Evolutionary conservation across 2,888 invertebrate species (phyloP).

Genomic region (Selenia dentaria): DNA sequence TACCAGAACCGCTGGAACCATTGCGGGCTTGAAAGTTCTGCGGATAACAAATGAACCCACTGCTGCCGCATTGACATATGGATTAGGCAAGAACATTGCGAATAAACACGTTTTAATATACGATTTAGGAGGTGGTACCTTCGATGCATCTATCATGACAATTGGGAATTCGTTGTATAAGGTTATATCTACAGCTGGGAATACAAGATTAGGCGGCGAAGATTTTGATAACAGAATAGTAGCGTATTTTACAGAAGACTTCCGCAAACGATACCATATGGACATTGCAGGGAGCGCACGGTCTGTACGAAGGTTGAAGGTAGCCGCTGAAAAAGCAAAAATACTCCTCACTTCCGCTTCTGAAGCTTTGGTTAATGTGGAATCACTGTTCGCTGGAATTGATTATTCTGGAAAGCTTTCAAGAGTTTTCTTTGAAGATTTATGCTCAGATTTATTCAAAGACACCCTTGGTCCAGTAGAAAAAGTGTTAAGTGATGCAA

Average conservation of each 20-base stretch:
- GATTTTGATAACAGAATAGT: constrained; percentile 70
- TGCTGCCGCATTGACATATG: constrained; percentile 66
- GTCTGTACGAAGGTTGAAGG: constrained; percentile 52
- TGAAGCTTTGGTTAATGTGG: constrained; percentile 53
- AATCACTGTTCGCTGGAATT: constrained; percentile 51
- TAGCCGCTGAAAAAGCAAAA: constrained; percentile 61
- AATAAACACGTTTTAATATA: constrained; percentile 58
- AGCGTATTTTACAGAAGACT: constrained; percentile 62
- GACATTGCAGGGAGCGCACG: constrained; percentile 46
- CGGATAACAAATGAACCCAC: constrained; percentile 66
- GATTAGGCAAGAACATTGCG: constrained; percentile 47
- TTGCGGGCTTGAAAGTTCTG: constrained; percentile 63
- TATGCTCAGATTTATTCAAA: constrained; percentile 66
- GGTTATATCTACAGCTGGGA: constrained; percentile 62
- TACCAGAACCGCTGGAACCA: constrained; percentile 54
- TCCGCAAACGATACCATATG: constrained; percentile 51
- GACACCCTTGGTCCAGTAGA: constrained; percentile 53
- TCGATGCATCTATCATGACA: constrained; percentile 62
- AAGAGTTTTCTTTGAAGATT: constrained; percentile 58
- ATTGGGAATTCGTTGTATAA: constrained; percentile 54
- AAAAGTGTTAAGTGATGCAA: constrained; percentile 53
- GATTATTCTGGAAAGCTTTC: constrained; percentile 57
- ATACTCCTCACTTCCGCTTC: constrained; percentile 50
- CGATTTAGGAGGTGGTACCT: constrained; percentile 68
- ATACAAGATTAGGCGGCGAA: constrained; percentile 61